phyloP scores from a whole-genome alignment of 2,797 vertebrate genomes.

The Sebastes kiyomatsui region DNA sequence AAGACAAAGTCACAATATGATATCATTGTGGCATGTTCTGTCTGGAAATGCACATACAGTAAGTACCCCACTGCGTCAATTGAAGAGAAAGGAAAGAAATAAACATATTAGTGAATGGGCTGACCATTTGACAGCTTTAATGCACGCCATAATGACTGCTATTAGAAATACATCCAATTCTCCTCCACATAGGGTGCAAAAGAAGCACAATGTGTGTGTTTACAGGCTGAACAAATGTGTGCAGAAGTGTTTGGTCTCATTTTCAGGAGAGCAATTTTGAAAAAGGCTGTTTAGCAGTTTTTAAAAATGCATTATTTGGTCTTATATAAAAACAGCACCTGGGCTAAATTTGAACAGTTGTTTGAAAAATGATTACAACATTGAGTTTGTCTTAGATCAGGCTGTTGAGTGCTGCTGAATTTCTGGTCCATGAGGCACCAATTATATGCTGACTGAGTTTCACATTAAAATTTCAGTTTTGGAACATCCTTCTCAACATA shows the following conservation, averaged over 20 bases:
- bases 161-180: not conserved
- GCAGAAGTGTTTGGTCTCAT: not conserved
- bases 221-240: not conserved
- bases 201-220: not conserved
- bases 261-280: not conserved
- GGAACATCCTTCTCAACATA: not conserved
- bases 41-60: not conserved
- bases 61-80: not conserved
- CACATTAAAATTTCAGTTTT: constrained; percentile 8
- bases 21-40: not conserved
- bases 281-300: not conserved
- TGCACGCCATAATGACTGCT: not conserved
- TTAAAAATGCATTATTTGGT: not conserved
- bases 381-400: not conserved
- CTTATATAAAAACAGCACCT: constrained; percentile 1
- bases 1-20: not conserved
- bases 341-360: not conserved
- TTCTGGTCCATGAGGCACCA: not conserved
- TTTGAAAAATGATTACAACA: not conserved
- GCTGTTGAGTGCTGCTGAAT: not conserved
- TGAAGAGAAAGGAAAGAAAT: not conserved
- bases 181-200: not conserved
- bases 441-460: constrained; percentile 1
- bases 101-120: not conserved
- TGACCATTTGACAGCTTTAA: constrained; percentile 1